Percentiles rank a stretch among this genome's conserved stretches.
phyloP scores from a whole-genome alignment of 1,140 invertebrate genomes.

The Drosophila pseudoananassae region DNA sequence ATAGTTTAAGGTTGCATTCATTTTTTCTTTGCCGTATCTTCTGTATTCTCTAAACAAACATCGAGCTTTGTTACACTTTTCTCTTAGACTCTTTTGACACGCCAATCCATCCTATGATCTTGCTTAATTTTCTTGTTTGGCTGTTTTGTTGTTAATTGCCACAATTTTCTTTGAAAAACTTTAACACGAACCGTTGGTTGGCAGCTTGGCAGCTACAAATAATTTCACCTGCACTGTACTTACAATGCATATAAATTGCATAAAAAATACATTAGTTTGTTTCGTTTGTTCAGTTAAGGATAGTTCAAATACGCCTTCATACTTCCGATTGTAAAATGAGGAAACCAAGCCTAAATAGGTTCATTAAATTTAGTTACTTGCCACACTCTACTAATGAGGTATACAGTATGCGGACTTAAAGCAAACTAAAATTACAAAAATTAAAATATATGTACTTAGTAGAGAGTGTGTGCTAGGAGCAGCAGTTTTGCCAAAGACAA shows the following conservation, averaged over 20 bases:
- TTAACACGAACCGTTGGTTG: slow-evolving; percentile 61
- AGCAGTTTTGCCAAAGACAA: slow-evolving; percentile 58
- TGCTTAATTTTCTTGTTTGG: neutral
- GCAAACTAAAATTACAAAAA: slow-evolving; percentile 52
- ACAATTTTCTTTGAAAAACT: slow-evolving; percentile 48
- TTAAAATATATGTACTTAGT: slow-evolving; percentile 50
- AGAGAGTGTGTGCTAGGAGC: slow-evolving; percentile 53
- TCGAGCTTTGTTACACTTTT: slow-evolving; percentile 41
- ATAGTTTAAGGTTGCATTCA: slow-evolving; percentile 73
- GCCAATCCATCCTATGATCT: slow-evolving; percentile 28
- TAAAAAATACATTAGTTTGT: slow-evolving; percentile 75
- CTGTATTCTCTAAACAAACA: slow-evolving; percentile 42
- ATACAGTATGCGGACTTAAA: slow-evolving; percentile 70
- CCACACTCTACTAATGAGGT: slow-evolving; percentile 78
- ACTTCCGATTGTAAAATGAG: slow-evolving; percentile 35
- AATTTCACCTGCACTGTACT: slow-evolving; percentile 48
- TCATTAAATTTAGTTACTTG: slow-evolving; percentile 68
- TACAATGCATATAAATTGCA: slow-evolving; percentile 67
- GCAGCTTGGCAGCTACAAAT: slow-evolving; percentile 60
- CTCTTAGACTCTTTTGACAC: slow-evolving; percentile 63
- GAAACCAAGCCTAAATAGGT: slow-evolving; percentile 56
- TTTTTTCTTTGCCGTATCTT: slow-evolving; percentile 43
- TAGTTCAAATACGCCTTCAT: slow-evolving; percentile 26
- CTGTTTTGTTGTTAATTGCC: slow-evolving; percentile 23
- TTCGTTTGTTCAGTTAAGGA: slow-evolving; percentile 33